Evolutionary conservation across 1,140 invertebrate species (phyloP).

Genomic region (Apis cerana): DNA sequence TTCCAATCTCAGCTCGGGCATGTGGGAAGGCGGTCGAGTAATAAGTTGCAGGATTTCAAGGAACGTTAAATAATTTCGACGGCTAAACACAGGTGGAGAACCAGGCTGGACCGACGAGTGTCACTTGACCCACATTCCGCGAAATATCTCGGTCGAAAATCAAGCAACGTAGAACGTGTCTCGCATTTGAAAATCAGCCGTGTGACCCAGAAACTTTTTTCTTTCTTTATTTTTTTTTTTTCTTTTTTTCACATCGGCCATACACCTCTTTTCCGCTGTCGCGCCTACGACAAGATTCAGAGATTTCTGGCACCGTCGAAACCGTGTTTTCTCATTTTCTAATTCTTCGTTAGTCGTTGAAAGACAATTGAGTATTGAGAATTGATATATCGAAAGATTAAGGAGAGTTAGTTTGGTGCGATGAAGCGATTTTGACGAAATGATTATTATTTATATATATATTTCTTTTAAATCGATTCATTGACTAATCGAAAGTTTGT

Average conservation of each 20-base stretch:
- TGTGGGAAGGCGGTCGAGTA: background rate
- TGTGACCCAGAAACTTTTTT: conserved; percentile 42
- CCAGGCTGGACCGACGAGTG: background rate
- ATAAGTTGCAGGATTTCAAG: conserved; percentile 5
- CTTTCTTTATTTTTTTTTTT: background rate
- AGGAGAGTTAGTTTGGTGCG: no score
- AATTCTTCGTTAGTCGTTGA: conserved; percentile 5
- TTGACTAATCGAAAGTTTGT: no score
- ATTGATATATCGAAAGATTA: background rate
- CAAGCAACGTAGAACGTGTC: conserved; percentile 30
- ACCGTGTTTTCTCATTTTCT: conserved; percentile 47
- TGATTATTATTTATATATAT: no score
- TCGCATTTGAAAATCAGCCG: conserved; percentile 13
- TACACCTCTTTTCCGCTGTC: background rate
- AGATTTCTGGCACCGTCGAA: conserved; percentile 60
- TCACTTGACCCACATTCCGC: conserved; percentile 30
- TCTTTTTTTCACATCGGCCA: background rate
- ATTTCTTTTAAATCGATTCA: no score
- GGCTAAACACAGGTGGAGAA: conserved; percentile 10
- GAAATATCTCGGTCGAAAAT: conserved; percentile 31
- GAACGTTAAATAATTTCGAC: conserved; percentile 41
- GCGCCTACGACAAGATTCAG: background rate
- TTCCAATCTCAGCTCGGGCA: no score
- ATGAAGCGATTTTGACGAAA: no score
- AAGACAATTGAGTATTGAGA: background rate